Percentiles rank a stretch among this genome's conserved stretches.
phyloP scores from a whole-genome alignment of 2,113 vertebrate species.

The Zootoca vivipara region DNA sequence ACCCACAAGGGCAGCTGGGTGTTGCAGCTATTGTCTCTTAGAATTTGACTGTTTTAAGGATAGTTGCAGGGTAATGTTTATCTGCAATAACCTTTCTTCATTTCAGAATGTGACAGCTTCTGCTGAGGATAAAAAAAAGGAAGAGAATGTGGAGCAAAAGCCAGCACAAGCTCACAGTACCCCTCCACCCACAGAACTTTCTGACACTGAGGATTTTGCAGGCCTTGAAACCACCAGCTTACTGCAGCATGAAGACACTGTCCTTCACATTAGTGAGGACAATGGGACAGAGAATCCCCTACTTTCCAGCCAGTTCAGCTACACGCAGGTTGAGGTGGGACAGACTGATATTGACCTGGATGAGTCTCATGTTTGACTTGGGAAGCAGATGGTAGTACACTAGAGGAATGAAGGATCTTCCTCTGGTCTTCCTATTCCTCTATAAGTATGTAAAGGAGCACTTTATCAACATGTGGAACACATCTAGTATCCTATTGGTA shows the following conservation, averaged over 20 bases:
- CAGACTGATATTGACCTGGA: constrained; percentile 80
- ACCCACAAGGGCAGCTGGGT: no score
- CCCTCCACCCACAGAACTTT: constrained; percentile 69
- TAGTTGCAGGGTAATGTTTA: not conserved
- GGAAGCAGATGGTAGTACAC: not conserved
- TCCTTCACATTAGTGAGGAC: constrained; percentile 87
- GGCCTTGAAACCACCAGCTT: constrained; percentile 89
- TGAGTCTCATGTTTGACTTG: constrained; percentile 87
- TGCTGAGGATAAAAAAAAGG: constrained; percentile 63
- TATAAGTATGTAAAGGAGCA: constrained; percentile 59
- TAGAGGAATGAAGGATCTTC: constrained; percentile 3
- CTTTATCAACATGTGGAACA: constrained; percentile 67
- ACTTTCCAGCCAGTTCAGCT: constrained; percentile 78
- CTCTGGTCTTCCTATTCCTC: constrained; percentile 9
- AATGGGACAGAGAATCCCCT: constrained; percentile 92
- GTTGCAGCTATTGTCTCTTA: not conserved
- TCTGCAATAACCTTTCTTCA: constrained; percentile 27
- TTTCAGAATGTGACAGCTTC: constrained; percentile 66
- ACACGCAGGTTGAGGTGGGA: constrained; percentile 79
- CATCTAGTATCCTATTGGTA: constrained; percentile 31
- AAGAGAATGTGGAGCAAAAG: constrained; percentile 63
- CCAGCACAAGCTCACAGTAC: constrained; percentile 59
- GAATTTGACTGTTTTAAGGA: not conserved
- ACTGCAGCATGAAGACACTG: constrained; percentile 81
- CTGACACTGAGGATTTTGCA: constrained; percentile 83